Evolutionary conservation across 2,888 invertebrate genomes (phyloP).

Genomic region (Limnephilus auricula): DNA sequence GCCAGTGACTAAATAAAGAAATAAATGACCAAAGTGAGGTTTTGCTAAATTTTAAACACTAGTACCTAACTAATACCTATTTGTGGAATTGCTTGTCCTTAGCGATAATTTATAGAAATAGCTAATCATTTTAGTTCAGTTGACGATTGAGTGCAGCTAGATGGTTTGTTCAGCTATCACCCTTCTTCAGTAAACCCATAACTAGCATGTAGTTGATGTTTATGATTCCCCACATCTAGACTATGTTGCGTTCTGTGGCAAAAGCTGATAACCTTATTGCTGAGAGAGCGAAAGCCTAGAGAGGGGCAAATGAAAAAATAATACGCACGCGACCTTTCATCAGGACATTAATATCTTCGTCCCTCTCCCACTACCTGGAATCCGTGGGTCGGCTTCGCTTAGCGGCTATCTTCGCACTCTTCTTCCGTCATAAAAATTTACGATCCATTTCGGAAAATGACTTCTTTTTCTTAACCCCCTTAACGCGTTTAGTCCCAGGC

Average conservation of each 20-base stretch:
- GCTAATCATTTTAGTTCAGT: neutral
- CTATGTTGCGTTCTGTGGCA: neutral
- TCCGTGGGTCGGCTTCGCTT: constrained; percentile 42
- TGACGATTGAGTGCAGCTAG: neutral
- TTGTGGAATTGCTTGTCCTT: too few species aligned
- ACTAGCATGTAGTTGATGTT: neutral
- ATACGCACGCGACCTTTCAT: constrained; percentile 65
- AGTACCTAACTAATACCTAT: too few species aligned
- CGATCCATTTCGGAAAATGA: constrained; percentile 67
- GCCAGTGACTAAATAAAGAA: too few species aligned
- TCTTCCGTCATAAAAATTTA: constrained; percentile 65
- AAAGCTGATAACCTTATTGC: constrained; percentile 61
- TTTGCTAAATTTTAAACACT: too few species aligned
- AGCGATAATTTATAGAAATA: neutral
- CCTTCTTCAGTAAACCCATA: neutral
- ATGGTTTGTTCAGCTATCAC: neutral
- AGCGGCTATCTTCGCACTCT: constrained; percentile 55
- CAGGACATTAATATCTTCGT: constrained; percentile 50
- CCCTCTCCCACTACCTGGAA: constrained; percentile 49
- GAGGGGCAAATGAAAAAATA: constrained; percentile 66
- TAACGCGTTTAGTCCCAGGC: constrained; percentile 56
- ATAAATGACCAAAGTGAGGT: too few species aligned
- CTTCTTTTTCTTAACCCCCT: constrained; percentile 66
- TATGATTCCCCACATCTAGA: neutral
- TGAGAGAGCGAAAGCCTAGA: constrained; percentile 58